Base-by-base conservation (phyloP, 2,888 invertebrate genomes). In the Mythimna ferrago region DNA sequence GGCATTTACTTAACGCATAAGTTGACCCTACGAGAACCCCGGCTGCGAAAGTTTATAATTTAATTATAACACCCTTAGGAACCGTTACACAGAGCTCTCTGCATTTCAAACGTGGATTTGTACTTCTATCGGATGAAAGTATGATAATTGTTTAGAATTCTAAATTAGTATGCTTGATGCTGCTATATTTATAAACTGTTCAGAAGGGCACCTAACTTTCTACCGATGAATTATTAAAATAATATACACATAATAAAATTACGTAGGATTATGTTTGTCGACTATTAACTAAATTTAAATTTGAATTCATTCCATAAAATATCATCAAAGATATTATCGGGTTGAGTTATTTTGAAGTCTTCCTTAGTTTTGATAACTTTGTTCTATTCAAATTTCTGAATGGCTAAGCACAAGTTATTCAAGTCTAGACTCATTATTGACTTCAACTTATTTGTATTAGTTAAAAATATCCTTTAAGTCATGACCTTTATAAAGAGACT, bases 41-140 rank as follows among this genome's bases (percentile, higher is more conserved):
- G 89, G 88, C 87, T 89, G 90, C 90, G 89, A 94, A 95, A 95
- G 91, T 96, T 95, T 96, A 95, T 96, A 96, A 96, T 96, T 96
- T 95, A 96, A 96, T 96, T 96, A 96, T 91, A 92, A 93, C 94
- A 88, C 96, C 95, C 96, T 86, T 80, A 91, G 93, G 95, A 92
- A 89, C 82, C 91, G 93, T 95, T 94, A 91, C 90, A 90, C 89
- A 85, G 85, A 77, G 78, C 74, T 83, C 87, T 85, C 83, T 85
- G 85, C 84, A 83, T 85, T 86, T 82, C 79, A 80, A 87, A 86
- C 81, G 80, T 78, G 76, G 84, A 82, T 86, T 86, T 82, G 81
- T 82, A 81, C 63, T 77, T 66, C 66, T 82, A 78, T 83, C 76
- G 68, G 74, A 81, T 69, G 67, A 78, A 86, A 76, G 72, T 73